Evolutionary conservation across 1,140 invertebrate genomes (phyloP).

Genomic region (Meloidogyne floridensis): DNA sequence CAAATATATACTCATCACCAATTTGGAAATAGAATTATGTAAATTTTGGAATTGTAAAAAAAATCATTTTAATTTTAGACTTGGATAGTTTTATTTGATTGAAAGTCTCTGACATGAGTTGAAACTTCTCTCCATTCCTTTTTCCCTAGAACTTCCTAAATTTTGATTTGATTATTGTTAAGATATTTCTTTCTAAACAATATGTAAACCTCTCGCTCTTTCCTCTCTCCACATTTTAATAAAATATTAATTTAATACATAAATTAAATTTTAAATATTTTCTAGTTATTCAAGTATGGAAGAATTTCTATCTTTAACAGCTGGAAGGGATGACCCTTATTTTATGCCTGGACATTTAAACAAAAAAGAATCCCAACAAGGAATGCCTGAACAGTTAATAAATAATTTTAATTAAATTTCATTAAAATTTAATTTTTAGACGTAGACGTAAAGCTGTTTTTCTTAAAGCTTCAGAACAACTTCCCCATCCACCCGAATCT

Average conservation of each 20-base stretch:
- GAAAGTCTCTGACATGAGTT: too few species aligned
- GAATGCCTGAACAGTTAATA: constrained; percentile 16
- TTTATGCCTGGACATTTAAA: constrained; percentile 21
- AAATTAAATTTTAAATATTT: not conserved
- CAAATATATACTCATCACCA: constrained; percentile 23
- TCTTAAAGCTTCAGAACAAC: constrained; percentile 19
- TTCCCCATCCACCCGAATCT: constrained; percentile 18
- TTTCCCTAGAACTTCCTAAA: too few species aligned
- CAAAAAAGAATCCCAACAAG: constrained; percentile 6
- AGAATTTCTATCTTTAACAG: constrained; percentile 10
- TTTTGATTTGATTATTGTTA: too few species aligned
- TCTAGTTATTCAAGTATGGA: not conserved
- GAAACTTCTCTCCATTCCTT: too few species aligned
- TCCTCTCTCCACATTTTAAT: too few species aligned
- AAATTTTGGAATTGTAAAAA: constrained; percentile 1
- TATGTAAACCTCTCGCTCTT: too few species aligned
- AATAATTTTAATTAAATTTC: not conserved
- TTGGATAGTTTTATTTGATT: too few species aligned
- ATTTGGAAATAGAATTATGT: constrained; percentile 27
- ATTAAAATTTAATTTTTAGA: not conserved
- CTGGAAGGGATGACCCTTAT: constrained; percentile 3
- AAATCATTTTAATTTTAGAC: not conserved
- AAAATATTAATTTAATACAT: not conserved
- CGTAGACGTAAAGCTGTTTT: constrained; percentile 10
- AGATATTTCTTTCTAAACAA: too few species aligned